Conservation (phyloP, 2,797 vertebrate genomes). For the Crocidura indochinensis region DNA sequence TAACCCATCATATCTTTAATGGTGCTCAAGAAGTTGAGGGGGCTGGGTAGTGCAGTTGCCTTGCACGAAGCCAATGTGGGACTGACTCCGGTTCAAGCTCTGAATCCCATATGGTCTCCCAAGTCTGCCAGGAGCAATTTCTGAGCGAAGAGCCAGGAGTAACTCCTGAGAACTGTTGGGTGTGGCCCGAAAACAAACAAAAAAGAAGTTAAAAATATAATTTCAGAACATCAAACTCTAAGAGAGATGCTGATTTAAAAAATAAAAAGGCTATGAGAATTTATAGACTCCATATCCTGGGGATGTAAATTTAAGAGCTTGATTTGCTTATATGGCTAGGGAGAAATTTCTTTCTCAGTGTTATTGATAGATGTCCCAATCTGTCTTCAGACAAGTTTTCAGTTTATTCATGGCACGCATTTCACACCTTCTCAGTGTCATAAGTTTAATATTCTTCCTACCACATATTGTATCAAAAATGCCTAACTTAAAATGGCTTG, state of each 20-base stretch:
- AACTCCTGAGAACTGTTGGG: too few species aligned
- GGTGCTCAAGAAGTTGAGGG: neutral
- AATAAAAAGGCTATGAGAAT: slow-evolving; percentile 61
- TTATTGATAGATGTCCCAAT: slow-evolving; percentile 73
- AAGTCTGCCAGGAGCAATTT: too few species aligned
- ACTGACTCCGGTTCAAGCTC: too few species aligned
- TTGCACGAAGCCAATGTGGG: too few species aligned
- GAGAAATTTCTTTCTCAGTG: slow-evolving; percentile 59
- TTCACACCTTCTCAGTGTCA: slow-evolving; percentile 80
- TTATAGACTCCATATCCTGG: neutral
- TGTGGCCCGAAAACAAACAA: too few species aligned
- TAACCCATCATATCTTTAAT: slow-evolving; percentile 21
- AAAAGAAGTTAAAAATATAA: rapidly evolving
- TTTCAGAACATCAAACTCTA: slow-evolving; percentile 54
- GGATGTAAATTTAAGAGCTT: slow-evolving; percentile 56
- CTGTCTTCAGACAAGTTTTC: slow-evolving; percentile 79
- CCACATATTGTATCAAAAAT: slow-evolving; percentile 60
- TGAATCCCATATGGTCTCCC: too few species aligned
- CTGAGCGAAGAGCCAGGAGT: too few species aligned
- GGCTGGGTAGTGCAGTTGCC: too few species aligned
- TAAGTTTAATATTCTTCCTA: slow-evolving; percentile 75
- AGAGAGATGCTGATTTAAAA: slow-evolving; percentile 62
- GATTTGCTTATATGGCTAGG: slow-evolving; percentile 59
- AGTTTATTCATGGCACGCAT: slow-evolving; percentile 79
- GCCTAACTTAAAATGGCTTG: slow-evolving; percentile 57